Base-by-base conservation (phyloP, 2,888 invertebrate species). In the Auanema freiburgensis region DNA sequence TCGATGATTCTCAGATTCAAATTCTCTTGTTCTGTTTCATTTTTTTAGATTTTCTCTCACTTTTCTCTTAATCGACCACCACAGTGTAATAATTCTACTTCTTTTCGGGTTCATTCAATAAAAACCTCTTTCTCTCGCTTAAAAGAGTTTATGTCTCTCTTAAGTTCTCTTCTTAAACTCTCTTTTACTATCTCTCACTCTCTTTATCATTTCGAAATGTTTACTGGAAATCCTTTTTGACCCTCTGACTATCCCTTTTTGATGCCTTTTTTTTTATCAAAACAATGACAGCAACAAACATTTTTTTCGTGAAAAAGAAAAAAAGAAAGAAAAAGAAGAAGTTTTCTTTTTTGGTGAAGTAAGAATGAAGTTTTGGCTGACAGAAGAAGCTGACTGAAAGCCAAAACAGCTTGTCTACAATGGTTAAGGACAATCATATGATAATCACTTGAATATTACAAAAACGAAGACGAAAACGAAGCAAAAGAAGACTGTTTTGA, bases 161-260 rank as follows among this genome's bases (percentile, higher is more conserved):
- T 8, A 40, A 55, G 43, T 44, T 33, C 33, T 33, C 33, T 33
- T 33, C 33, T 33, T 8, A 59, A 50, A 33, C 46, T 59, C 21
- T 59, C 43, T 16, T 16, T 24, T 8, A 5, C 33, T 33, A 3
- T 33, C 33, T 33, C 33, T 33, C 33, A 5, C 33, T 33, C 33
- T 33, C 23, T 18, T 23, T 41, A 56, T 56, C 23, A 46, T 23
- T 43, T 42, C 43, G n/a, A 11, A n/a, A 16, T 52, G 52, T 53
- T 58, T 52, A 58, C 52, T 58, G 41, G 58, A 24, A 42, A 56
- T 59, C 64, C 59, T 59, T 64, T 64, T 49, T 64, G 57, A 53
- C 49, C 50, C 44, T 51, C 6, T 51, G 18, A 51, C 51, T 25
- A 51, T 51, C 25, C 18, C 14, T 14, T 14, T 33, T 33, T 33